Evolutionary conservation across 2,797 vertebrate species (phyloP).

Genomic region (Podarcis siculus): DNA sequence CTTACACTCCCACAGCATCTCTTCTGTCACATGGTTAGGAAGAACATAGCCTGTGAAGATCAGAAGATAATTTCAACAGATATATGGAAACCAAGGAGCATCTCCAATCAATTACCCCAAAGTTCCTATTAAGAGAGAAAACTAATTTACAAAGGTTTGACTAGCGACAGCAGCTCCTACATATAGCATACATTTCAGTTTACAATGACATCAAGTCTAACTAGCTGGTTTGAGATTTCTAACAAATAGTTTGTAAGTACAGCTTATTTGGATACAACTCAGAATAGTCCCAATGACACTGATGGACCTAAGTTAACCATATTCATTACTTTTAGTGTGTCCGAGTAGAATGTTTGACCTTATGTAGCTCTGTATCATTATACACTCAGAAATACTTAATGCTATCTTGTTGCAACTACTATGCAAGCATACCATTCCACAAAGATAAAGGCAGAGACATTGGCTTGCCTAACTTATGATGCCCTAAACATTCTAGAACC

Average conservation of each 20-base stretch:
- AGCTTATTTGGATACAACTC: no score
- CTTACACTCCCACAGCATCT: constrained; percentile 99
- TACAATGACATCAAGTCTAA: neutral
- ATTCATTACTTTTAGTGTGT: no score
- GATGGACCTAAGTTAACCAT: no score
- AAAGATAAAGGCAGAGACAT: no score
- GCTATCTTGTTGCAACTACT: neutral
- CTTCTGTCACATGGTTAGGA: constrained; percentile 96
- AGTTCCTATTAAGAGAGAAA: constrained; percentile 3
- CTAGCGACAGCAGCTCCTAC: neutral
- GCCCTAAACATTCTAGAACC: no score
- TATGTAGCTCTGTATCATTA: no score
- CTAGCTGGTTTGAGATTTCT: neutral
- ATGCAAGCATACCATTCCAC: no score
- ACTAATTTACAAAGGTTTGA: neutral
- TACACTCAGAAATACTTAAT: neutral
- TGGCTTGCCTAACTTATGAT: no score
- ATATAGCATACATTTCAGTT: neutral
- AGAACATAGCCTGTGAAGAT: constrained; percentile 90
- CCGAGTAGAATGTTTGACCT: no score
- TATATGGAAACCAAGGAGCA: constrained; percentile 26
- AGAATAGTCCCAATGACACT: neutral
- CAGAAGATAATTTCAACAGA: constrained; percentile 53
- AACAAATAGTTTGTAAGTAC: neutral
- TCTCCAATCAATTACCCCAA: constrained; percentile 5